Percentiles rank a stretch among this genome's conserved stretches.
phyloP scores from a whole-genome alignment of 2,797 vertebrate species.

The Pipistrellus pipistrellus region DNA sequence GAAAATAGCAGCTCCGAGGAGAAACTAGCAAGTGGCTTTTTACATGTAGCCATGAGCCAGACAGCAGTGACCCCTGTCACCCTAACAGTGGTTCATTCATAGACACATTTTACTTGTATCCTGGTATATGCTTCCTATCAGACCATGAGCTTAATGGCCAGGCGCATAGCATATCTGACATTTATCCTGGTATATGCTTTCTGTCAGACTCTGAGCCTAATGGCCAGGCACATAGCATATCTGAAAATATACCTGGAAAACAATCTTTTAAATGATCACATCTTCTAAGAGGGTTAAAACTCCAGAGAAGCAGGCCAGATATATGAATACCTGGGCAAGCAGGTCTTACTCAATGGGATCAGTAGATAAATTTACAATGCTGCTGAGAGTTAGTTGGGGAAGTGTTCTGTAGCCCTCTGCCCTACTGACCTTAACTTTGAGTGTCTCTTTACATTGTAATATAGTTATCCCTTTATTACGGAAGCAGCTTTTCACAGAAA shows the following conservation, averaged over 20 bases:
- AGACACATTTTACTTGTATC: neutral
- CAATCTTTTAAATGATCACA: neutral
- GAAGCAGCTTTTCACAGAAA: neutral
- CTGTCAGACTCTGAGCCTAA: constrained; percentile 18
- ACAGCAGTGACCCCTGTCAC: neutral
- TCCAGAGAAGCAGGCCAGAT: neutral
- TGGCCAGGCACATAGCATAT: neutral
- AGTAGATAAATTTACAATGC: neutral
- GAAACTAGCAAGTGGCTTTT: constrained; percentile 29
- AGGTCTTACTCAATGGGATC: neutral
- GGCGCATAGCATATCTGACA: neutral
- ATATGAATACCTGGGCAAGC: neutral
- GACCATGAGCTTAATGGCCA: neutral
- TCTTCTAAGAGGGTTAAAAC: neutral
- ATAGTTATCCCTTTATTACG: neutral
- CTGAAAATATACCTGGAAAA: constrained; percentile 17
- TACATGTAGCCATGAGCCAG: neutral
- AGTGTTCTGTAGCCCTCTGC: neutral
- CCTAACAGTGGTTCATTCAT: constrained; percentile 7
- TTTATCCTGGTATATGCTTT: constrained; percentile 9
- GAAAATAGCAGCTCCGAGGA: neutral
- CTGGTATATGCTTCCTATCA: neutral
- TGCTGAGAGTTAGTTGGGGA: neutral
- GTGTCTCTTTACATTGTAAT: neutral
- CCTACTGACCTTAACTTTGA: neutral